These are phyloP conservation scores for Urosaurus nigricauda DNA, from an alignment of 2,797 vertebrate genomes.

Conservation along the genomic window DNA sequence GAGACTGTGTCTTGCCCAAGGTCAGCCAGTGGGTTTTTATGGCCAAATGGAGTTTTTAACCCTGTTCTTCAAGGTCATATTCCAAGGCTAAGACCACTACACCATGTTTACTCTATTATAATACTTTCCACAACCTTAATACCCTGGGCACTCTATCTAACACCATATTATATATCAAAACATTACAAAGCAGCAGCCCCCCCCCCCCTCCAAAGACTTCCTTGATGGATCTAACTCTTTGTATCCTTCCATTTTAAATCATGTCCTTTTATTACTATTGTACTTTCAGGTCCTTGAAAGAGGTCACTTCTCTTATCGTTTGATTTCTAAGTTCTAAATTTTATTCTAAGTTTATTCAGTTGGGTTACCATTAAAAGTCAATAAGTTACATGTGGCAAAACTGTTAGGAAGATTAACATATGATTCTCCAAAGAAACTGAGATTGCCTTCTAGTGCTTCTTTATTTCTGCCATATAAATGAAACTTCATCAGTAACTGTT, in stretches of 20 bases:
- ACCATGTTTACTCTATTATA: too few species aligned
- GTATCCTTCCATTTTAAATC: neutral
- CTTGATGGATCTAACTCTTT: neutral
- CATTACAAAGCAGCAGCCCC: neutral
- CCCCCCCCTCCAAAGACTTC: neutral
- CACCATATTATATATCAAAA: neutral
- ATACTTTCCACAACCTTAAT: too few species aligned
- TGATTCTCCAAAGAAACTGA: neutral
- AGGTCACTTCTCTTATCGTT: neutral
- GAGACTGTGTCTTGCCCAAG: too few species aligned
- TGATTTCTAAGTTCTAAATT: neutral
- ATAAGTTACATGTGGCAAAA: neutral
- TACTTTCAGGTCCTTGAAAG: neutral
- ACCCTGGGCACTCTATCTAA: neutral
- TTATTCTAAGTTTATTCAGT: neutral
- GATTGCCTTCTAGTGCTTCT: neutral
- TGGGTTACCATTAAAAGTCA: neutral
- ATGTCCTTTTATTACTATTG: neutral
- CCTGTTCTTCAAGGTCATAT: too few species aligned
- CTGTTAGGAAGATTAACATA: neutral
- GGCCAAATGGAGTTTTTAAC: too few species aligned
- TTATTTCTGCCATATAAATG: neutral
- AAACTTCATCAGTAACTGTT: neutral
- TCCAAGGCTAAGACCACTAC: too few species aligned
- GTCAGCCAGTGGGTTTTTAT: too few species aligned